Percentiles rank a stretch among this genome's conserved stretches.
Evolutionary conservation across 2,113 vertebrate genomes (phyloP).

Genomic region (Gulo gulo): DNA sequence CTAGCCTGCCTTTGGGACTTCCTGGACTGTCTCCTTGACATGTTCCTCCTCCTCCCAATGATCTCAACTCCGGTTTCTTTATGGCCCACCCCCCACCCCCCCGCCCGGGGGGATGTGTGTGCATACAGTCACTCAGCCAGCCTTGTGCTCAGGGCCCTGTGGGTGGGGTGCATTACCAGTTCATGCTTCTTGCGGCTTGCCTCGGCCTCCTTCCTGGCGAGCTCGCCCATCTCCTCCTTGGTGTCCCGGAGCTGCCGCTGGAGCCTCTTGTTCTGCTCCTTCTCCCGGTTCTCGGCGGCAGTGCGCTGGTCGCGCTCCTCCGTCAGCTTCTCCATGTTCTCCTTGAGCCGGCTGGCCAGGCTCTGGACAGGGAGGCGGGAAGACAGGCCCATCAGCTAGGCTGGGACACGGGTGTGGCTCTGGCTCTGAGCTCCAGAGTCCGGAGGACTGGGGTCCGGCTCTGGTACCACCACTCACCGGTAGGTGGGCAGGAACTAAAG

Average conservation of each 20-base stretch:
- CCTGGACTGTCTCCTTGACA: background rate
- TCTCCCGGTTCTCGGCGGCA: conserved; percentile 93
- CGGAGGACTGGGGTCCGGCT: background rate
- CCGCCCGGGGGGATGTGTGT: background rate
- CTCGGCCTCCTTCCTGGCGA: conserved; percentile 95
- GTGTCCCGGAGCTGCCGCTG: conserved; percentile 94
- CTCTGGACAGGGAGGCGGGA: conserved; percentile 77
- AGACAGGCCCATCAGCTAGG: background rate
- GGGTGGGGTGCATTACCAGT: conserved; percentile 85
- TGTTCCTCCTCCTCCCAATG: background rate
- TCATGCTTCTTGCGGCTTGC: conserved; percentile 98
- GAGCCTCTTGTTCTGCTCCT: conserved; percentile 96
- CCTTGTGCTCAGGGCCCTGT: no score
- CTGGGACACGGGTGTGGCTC: background rate
- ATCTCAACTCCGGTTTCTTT: background rate
- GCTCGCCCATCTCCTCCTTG: conserved; percentile 95
- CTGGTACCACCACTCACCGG: background rate
- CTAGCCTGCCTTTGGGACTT: background rate
- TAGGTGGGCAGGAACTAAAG: background rate
- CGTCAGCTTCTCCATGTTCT: conserved; percentile 96
- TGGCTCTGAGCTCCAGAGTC: background rate
- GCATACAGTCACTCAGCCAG: background rate
- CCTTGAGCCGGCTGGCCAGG: conserved; percentile 92
- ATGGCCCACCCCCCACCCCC: background rate
- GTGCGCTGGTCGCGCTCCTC: conserved; percentile 94